Evolutionary conservation across 2,797 vertebrate genomes (phyloP), one percentile per base, ranked within the genome.

Genomic region (Neomorphus geoffroyi): DNA sequence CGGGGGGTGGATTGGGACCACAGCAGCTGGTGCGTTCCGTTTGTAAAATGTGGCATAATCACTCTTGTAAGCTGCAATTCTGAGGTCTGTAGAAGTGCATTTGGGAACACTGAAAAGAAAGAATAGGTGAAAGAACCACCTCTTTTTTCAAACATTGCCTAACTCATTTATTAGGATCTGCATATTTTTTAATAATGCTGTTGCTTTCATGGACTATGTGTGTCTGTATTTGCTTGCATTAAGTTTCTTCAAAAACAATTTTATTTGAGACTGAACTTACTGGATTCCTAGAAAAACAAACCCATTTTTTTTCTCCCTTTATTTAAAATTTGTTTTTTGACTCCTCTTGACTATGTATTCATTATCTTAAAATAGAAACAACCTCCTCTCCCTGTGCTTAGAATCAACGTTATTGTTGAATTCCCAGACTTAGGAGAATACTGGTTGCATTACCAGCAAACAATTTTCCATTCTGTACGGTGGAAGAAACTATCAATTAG

Each of bases 11-110:
- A 54, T 96, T 92, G 93, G 96, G 82, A 18, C 92, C 80, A 54
- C 86, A 95, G 96, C 97, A 98, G 97, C 97, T 98, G 97, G 88
- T 96, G 85, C 85, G 62, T 69, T 97, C 90, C 95, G 94, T 96
- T 95, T 95, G 94, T 96, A 97, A 96, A 97, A 94, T 24, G 60
- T 95, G 91, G 91, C 95, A 96, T 93, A 93, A 97, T 95, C 95
- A 71, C 85, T 95, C 80, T 86, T 78, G 16, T 67, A 94, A 90
- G 62, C 61, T 75, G 37, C 56, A 45, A 27, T 74, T 54, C 27
- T 77, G 24, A 35, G 54, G 28, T 74, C 83, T 93, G 54, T 74
- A 88, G 70, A 96, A 94, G 75, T 92, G 53, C 90, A 4, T 78
- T 92, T 90, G 53, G 37, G 50, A 90, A 75, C 22, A 72, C 11